Percentiles rank a stretch among this genome's conserved stretches.
Evolutionary conservation across 30 jellyfish, hydroid and myxozoan genomes (phyloP).

Genomic region (Turritopsis rubra): DNA sequence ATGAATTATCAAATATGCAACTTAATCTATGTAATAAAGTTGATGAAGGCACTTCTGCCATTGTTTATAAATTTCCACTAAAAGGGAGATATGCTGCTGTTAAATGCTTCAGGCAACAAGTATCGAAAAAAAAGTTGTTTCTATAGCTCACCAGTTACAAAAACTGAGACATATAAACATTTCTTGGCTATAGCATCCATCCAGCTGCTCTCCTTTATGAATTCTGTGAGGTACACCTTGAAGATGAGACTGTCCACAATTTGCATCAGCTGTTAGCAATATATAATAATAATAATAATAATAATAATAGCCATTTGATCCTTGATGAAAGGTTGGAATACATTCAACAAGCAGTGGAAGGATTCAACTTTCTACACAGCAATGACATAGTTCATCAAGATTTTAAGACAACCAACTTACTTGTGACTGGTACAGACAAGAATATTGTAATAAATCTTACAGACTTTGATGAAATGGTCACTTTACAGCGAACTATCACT

Average conservation of each 20-base stretch:
- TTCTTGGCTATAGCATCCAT: slow-evolving; percentile 18
- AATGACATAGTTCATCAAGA: slow-evolving; percentile 25
- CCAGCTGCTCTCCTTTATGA: slow-evolving; percentile 35
- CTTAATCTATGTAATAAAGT: slow-evolving; percentile 14
- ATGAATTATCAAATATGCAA: slow-evolving; percentile 19
- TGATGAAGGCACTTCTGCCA: slow-evolving; percentile 33
- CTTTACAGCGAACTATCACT: slow-evolving; percentile 15
- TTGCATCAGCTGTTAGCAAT: slow-evolving; percentile 2
- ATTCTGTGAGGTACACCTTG: slow-evolving; percentile 14
- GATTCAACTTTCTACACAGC: slow-evolving; percentile 17
- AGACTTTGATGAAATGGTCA: slow-evolving; percentile 30
- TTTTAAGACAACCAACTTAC: slow-evolving; percentile 27
- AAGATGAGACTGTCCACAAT: slow-evolving; percentile 15
- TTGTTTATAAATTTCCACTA: slow-evolving; percentile 6
- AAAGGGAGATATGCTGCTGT: slow-evolving; percentile 24
- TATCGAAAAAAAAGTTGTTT: slow-evolving; percentile 9
- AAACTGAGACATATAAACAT: slow-evolving; percentile 22
- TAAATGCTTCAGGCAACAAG: slow-evolving; percentile 12
- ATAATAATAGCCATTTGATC: slow-evolving; percentile 6
- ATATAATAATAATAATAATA: slow-evolving; percentile 8
- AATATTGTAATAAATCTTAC: slow-evolving; percentile 18
- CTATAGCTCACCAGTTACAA: slow-evolving; percentile 10
- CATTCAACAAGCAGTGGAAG: slow-evolving; percentile 22
- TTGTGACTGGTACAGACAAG: slow-evolving; percentile 21
- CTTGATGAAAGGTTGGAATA: slow-evolving; percentile 19